Base-by-base conservation (phyloP, 1,140 invertebrate genomes). In the Ips nitidus region DNA sequence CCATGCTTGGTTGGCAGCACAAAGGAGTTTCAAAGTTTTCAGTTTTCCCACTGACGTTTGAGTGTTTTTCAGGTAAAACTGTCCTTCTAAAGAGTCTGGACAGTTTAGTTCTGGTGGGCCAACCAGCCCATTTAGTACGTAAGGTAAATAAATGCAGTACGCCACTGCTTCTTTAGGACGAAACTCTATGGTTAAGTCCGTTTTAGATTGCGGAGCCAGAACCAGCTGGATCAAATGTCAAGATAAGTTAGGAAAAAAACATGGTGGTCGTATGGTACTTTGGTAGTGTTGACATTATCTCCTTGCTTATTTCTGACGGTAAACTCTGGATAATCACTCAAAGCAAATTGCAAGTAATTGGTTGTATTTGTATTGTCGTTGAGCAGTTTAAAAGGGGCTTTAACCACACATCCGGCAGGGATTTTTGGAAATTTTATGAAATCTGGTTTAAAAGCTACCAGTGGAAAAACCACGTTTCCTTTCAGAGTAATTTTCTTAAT, bases 361-460 rank as follows among this genome's bases (percentile, higher is more conserved):
- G 37, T 36, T 36, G 64, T 36, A 3, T 37, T 6, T 2, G 55
- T 41, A 2, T 47, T 53, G 47, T 73, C 74, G 7, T 52, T 45
- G 22, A 22, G 22, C 4, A 75, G 43, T 65, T 65, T 72, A 55
- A 75, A 74, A 5, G 55, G 61, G 6, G 41, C 55, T 8, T 50
- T 66, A 4, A 69, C 42, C 5, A 59, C 57, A 36, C 65, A 60
- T n/a, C 69, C 66, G 4, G 69, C 53, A 1, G 63, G 57, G 22
- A 75, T 71, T 52, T 75, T 75, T n/a, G 8, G 52, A 6, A 73
- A 66, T 52, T 74, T 71, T n/a, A 75, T 60, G n/a, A 59, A 62
- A n/a, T 71, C 57, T 1, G 73, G 71, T 37, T 64, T 58, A 6
- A 75, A 43, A 22, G 0, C 47, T 22, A 75, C 43, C 2, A 52